Conservation (phyloP, 64 coral and sea anemone species). For the Trachythela sp. region DNA sequence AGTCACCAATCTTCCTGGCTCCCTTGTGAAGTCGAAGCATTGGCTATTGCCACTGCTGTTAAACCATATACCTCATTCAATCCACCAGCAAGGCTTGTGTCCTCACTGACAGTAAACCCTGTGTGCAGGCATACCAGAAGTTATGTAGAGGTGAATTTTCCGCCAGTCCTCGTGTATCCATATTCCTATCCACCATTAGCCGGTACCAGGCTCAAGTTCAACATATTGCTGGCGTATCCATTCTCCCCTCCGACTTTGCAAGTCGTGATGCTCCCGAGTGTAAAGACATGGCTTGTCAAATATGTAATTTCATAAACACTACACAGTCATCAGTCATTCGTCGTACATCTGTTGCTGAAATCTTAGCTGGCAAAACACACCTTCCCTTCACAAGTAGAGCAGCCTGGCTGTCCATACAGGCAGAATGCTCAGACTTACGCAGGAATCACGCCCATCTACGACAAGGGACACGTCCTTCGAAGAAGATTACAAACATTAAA, state of each 20-base stretch:
- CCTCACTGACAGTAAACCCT: neutral
- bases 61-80: slow-evolving; percentile 31
- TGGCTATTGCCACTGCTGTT: slow-evolving; percentile 8
- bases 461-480: neutral
- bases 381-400: neutral
- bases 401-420: neutral
- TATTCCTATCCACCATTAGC: neutral
- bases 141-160: neutral
- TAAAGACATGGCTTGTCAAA: neutral
- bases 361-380: neutral
- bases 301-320: neutral
- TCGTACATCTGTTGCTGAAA: neutral
- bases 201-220: neutral
- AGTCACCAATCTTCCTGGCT: slow-evolving; percentile 7
- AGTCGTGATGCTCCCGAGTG: neutral
- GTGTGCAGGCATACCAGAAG: neutral
- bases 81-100: slow-evolving; percentile 1
- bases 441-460: neutral
- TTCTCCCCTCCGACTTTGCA: neutral
- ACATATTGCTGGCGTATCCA: neutral
- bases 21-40: slow-evolving; percentile 21
- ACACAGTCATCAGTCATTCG: neutral
- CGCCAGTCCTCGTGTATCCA: neutral
- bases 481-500: neutral
- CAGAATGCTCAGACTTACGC: neutral